These are phyloP conservation scores for Anastrepha obliqua DNA, from an alignment of 1,140 invertebrate species.

Conservation along the genomic window DNA sequence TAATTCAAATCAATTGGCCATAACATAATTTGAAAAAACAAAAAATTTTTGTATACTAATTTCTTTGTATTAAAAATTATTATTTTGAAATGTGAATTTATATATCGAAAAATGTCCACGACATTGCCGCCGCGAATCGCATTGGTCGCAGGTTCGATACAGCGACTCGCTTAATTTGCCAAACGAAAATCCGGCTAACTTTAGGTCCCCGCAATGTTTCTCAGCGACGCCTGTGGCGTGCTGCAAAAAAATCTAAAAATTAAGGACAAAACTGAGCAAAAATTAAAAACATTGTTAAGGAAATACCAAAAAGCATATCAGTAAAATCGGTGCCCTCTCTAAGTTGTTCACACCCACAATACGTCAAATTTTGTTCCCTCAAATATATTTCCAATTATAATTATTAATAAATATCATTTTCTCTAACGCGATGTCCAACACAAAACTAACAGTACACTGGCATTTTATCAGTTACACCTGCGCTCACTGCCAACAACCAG, in stretches of 20 bases:
- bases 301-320: background rate
- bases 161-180: slow-evolving; percentile 11
- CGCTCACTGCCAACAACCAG: slow-evolving; percentile 11
- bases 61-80: no score
- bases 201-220: background rate
- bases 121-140: background rate
- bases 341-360: background rate
- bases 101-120: background rate
- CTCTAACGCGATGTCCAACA: background rate
- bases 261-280: background rate
- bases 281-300: background rate
- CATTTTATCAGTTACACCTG: slow-evolving; percentile 20
- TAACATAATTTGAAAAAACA: background rate
- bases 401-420: background rate
- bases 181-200: background rate
- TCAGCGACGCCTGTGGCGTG: slow-evolving; percentile 15
- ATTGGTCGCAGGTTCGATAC: slow-evolving; percentile 47
- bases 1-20: background rate
- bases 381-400: background rate
- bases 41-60: no score
- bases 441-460: background rate
- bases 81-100: no score
- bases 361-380: background rate
- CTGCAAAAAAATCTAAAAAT: background rate
- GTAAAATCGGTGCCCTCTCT: background rate